phyloP scores from a whole-genome alignment of 2,113 vertebrate species.

The Vulpes vulpes region DNA sequence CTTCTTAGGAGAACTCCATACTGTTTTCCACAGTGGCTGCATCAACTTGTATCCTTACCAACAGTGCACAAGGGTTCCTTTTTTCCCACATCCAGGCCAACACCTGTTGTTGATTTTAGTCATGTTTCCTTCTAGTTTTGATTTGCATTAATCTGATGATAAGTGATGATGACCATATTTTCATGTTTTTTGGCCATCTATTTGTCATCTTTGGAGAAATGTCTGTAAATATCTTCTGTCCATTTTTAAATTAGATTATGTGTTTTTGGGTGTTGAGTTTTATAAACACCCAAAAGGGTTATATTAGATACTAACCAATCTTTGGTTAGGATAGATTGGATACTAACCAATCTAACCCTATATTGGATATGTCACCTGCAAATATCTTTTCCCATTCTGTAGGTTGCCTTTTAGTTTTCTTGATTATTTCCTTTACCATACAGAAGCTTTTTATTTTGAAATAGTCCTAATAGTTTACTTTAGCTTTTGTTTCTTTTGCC shows the following conservation, averaged over 20 bases:
- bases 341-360: no score
- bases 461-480: not conserved
- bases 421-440: not conserved
- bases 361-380: not conserved
- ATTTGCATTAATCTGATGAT: not conserved
- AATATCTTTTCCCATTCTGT: not conserved
- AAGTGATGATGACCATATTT: not conserved
- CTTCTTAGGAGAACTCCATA: not conserved
- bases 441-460: not conserved
- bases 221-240: not conserved
- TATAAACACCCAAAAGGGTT: no score
- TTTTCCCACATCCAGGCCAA: not conserved
- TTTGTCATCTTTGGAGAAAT: not conserved
- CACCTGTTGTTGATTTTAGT: not conserved
- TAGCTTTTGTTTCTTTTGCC: not conserved
- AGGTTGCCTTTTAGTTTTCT: not conserved
- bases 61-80: not conserved
- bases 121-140: not conserved
- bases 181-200: not conserved
- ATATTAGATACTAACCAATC: not conserved
- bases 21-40: not conserved
- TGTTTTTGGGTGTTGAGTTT: not conserved
- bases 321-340: no score
- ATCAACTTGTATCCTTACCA: not conserved
- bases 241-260: not conserved